These are phyloP conservation scores for Turnix velox DNA, from an alignment of 2,113 vertebrate genomes.

Conservation along the genomic window DNA sequence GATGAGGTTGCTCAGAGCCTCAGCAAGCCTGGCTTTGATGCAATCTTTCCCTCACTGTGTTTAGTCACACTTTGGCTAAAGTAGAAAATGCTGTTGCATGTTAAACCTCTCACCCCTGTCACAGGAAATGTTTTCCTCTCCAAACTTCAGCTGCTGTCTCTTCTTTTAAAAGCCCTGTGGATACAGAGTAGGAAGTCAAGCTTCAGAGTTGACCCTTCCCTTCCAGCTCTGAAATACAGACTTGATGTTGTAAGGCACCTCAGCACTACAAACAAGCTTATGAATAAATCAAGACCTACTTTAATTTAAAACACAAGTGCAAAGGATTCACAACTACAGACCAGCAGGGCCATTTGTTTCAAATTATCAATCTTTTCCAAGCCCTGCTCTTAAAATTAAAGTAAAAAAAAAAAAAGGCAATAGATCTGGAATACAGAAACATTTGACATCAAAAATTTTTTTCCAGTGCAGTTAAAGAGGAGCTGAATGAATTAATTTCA, in stretches of 20 bases:
- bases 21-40: too few relatives aligned
- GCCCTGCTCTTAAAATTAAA: slow-evolving; percentile 51
- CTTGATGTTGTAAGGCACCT: not conserved
- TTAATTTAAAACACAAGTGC: slow-evolving; percentile 83
- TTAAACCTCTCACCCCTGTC: not conserved
- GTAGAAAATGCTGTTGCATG: not conserved
- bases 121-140: not conserved
- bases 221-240: not conserved
- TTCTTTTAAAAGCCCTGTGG: not conserved
- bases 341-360: slow-evolving; percentile 65
- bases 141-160: not conserved
- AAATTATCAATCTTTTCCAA: slow-evolving; percentile 67
- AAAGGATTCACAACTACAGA: slow-evolving; percentile 78
- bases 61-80: not conserved
- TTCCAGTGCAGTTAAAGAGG: slow-evolving; percentile 54
- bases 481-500: not conserved
- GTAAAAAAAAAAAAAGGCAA: slow-evolving; percentile 42
- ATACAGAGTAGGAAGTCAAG: not conserved
- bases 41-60: not conserved
- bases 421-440: slow-evolving; percentile 63
- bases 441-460: slow-evolving; percentile 66
- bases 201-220: not conserved
- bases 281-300: slow-evolving; percentile 71
- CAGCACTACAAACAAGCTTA: not conserved
- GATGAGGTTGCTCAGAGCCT: too few relatives aligned